Base-by-base conservation (phyloP, 2,888 invertebrate species). In the Eucriotettix oculatus region DNA sequence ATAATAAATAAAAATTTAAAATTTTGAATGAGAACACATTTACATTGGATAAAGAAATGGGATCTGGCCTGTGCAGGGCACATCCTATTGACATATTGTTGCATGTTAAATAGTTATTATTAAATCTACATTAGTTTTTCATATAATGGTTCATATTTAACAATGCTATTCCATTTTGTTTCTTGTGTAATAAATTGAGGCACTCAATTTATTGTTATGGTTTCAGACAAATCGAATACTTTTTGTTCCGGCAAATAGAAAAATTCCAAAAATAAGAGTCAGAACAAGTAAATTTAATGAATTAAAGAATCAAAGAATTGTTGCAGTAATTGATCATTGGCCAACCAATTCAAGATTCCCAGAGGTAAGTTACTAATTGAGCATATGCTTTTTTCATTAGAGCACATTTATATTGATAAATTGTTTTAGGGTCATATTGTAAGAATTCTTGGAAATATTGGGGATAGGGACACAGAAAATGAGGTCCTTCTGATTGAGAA, bases 301-400 rank as follows among this genome's bases (percentile, higher is more conserved):
- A 61, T 76, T 97, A 59, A 81, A 81, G 16, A 83, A 84, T 44
- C 92, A 96, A 70, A 83, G 96, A 61, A 90, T 99, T 56, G 86
- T 99, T 14, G 97, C 98, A 0, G 90, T 94, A 1, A 90, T 99
- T 52, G 99, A 99, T 76, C 86, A 87, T 5, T 99, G 99, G 99
- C 96, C 97, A 0, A 77, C 90, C 58, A 85, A 88, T 71, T 95
- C 95, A 2, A 82, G 93, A 59, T 95, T 94, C 74, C 96, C 96
- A 1, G 80, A 87, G 70, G 81, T 82, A 71, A 14, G 10, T 56
- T 58, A 41, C 16, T 44, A 52, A 16, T 48, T 12, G n/a, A 3
- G 12, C 12, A 48, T 7, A 12, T 14, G 2, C 9, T 9, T 48
- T 5, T 48, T 48, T 48, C 48, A 48, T 48, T 48, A 14, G 48